Base-by-base conservation (phyloP, 2,888 invertebrate species). In the Brachyptera putata region DNA sequence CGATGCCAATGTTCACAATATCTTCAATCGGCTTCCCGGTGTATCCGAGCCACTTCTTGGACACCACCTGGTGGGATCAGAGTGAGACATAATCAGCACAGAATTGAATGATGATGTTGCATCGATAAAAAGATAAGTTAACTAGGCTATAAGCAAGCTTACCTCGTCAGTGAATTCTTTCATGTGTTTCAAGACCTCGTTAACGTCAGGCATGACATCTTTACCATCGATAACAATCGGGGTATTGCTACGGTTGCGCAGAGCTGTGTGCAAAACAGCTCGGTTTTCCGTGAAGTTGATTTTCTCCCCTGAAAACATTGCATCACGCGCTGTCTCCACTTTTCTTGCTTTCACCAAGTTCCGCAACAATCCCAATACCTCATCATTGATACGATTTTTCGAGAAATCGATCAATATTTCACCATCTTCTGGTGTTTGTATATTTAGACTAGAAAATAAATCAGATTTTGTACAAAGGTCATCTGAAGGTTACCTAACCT, bases 1-100 rank as follows among this genome's bases (percentile, higher is more conserved):
- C 99, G 71, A 99, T 99, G 62, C 99, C 99, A 75, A 99, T 99
- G 76, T 99, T 99, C 62, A 99, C 90, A 37, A 99, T 92, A 79
- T 99, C 97, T 50, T 92, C 95, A 63, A 99, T 98, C 62, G 87
- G 76, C 76, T 96, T 92, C 16, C 96, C 97, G 0, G 95, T 94
- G 75, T 87, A 94, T 4, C 85, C 85, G 63, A 78, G 77, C 85
- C 85, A 86, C 41, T 74, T 68, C 3, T 84, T 82, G 48, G 72
- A 74, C 58, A 80, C 77, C 2, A 81, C 75, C 70, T 73, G 57
- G 60, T 60, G 13, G 39, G 34, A 25, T 37, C 56, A 63, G 34
- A 24, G 41, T 61, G 5, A 49, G 34, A 50, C 34, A 50, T 50
- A 21, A 55, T 16, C 1, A 50, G 13, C 13, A 50, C 3, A n/a